Conservation (phyloP, 2,113 vertebrate species). For the Coracopsis vasa region DNA sequence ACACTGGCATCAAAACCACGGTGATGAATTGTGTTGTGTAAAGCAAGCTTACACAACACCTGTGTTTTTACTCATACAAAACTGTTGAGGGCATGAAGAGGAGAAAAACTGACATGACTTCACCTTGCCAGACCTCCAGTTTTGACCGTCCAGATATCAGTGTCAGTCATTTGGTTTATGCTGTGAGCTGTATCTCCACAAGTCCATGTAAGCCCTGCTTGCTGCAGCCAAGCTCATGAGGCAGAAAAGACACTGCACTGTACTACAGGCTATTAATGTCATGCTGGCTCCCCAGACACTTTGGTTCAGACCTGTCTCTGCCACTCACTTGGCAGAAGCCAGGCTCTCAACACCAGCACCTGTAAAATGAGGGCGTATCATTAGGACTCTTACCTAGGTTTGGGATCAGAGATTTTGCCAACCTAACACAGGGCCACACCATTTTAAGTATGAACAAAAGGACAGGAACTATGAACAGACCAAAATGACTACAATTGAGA, state of each 20-base stretch:
- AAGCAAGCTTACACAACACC: not conserved
- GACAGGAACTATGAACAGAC: accelerated
- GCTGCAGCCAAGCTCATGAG: not conserved
- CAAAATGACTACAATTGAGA: not conserved
- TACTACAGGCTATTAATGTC: conserved; percentile 41
- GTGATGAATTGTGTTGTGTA: not conserved
- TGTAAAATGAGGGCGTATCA: accelerated
- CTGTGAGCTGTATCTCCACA: not conserved
- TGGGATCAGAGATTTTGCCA: not conserved
- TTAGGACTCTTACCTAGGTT: not conserved
- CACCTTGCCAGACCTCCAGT: not conserved
- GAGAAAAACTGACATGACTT: not conserved
- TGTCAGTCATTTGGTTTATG: not conserved
- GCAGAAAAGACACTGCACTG: not conserved
- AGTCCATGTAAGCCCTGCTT: conserved; percentile 1
- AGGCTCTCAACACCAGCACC: not conserved
- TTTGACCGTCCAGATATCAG: not conserved
- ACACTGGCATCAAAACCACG: accelerated
- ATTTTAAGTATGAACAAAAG: not conserved
- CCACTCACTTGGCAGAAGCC: not conserved
- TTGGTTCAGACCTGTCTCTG: conserved; percentile 14
- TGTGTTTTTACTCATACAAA: not conserved
- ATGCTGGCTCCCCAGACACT: not conserved
- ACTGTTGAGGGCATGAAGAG: not conserved
- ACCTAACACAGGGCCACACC: accelerated